Conservation (phyloP, 2,113 vertebrate species). For the Ictalurus furcatus region DNA sequence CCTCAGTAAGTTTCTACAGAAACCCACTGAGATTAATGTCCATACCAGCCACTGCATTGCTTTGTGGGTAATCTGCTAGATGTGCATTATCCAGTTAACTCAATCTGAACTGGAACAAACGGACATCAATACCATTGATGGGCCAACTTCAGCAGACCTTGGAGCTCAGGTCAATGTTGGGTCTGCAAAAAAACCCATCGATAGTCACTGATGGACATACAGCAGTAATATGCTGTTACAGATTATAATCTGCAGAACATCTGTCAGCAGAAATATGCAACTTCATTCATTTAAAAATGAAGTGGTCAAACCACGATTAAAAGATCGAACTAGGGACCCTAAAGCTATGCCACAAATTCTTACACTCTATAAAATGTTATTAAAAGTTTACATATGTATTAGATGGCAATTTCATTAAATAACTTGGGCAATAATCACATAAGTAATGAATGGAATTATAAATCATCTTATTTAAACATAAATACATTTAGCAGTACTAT, state of each 20-base stretch:
- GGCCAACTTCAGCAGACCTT: slow-evolving; percentile 51
- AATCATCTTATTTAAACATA: not conserved
- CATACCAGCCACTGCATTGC: not conserved
- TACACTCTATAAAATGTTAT: not conserved
- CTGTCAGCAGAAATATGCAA: slow-evolving; percentile 20
- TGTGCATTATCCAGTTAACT: slow-evolving; percentile 45
- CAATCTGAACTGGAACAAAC: slow-evolving; percentile 52
- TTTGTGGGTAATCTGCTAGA: slow-evolving; percentile 39
- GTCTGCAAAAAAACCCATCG: slow-evolving; percentile 32
- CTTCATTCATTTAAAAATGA: not conserved
- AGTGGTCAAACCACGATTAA: not conserved
- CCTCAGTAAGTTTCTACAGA: not conserved
- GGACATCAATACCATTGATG: slow-evolving; percentile 59
- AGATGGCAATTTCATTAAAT: not conserved
- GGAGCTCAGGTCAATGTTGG: slow-evolving; percentile 67
- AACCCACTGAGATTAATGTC: slow-evolving; percentile 2
- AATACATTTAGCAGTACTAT: not conserved
- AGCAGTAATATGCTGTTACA: not conserved
- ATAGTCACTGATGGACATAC: not conserved
- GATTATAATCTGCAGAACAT: slow-evolving; percentile 11
- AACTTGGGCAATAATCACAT: not conserved
- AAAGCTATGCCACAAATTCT: not conserved
- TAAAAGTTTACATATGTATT: not conserved
- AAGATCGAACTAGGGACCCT: not conserved
- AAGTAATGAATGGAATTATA: not conserved